These are phyloP conservation scores for Vireo altiloquus DNA, from an alignment of 2,113 vertebrate genomes.

Conservation along the genomic window DNA sequence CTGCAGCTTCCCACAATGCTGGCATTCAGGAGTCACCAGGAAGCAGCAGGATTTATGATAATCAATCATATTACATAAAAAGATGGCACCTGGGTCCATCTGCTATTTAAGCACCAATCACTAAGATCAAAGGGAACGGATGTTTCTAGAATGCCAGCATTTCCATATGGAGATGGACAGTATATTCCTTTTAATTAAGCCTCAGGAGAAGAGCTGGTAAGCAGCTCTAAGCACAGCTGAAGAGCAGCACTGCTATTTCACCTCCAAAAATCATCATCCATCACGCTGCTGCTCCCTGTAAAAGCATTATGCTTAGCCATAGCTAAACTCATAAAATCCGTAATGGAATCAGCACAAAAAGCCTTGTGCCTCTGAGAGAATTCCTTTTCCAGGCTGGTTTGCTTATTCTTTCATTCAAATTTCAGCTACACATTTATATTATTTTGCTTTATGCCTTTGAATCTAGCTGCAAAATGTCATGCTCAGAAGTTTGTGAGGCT, in stretches of 20 bases:
- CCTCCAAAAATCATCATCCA: constrained; percentile 1
- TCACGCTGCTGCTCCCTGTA: not conserved
- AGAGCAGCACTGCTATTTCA: not conserved
- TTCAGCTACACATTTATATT: not conserved
- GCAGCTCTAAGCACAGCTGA: not conserved
- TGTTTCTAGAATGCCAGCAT: not conserved
- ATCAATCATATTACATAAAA: not conserved
- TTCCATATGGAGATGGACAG: not conserved
- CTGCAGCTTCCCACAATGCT: not conserved
- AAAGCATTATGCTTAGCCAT: not conserved
- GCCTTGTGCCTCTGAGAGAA: not conserved
- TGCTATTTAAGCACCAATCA: not conserved
- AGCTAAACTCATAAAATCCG: constrained; percentile 16
- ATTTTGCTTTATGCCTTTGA: not conserved
- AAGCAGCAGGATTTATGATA: not conserved
- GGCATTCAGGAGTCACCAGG: not conserved
- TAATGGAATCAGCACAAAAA: not conserved
- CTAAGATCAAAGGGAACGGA: not conserved
- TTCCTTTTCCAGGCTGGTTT: not conserved
- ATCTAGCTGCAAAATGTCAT: not conserved
- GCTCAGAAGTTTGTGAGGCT: not conserved
- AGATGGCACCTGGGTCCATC: not conserved
- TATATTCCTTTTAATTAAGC: constrained; percentile 10
- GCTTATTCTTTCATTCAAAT: not conserved
- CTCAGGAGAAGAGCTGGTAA: constrained; percentile 10